Evolutionary conservation across 1,140 invertebrate genomes (phyloP).

Genomic region (Neuroterus valhalla): DNA sequence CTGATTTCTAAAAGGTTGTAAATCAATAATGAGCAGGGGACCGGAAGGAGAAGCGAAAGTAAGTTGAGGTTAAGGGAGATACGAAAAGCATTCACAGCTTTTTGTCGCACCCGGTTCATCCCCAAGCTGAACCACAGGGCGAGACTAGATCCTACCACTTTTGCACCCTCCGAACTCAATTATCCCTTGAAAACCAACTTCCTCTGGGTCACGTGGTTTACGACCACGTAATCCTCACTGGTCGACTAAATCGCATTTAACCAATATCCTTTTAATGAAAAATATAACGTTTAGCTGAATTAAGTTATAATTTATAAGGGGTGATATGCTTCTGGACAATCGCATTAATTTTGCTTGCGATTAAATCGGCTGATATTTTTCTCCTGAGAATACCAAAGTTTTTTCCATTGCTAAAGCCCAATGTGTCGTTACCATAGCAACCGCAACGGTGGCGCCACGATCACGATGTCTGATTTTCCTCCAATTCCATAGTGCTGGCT

Average conservation of each 20-base stretch:
- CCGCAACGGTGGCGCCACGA: no score
- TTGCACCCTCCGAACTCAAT: constrained; percentile 67
- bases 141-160: constrained; percentile 51
- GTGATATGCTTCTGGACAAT: background rate
- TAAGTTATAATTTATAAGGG: constrained; percentile 6
- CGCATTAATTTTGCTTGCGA: background rate
- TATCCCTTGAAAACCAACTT: constrained; percentile 67
- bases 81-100: constrained; percentile 46
- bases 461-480: no score
- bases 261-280: constrained; percentile 14
- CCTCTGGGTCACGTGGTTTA: constrained; percentile 53
- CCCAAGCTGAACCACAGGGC: constrained; percentile 23
- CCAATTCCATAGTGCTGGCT: no score
- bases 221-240: constrained; percentile 59
- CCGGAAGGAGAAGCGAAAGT: constrained; percentile 46
- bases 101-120: constrained; percentile 44
- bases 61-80: constrained; percentile 42
- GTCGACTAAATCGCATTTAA: constrained; percentile 22
- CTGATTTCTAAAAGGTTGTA: constrained; percentile 49
- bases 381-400: no score
- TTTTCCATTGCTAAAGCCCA: no score
- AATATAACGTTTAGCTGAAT: background rate
- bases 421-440: no score
- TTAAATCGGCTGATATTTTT: background rate
- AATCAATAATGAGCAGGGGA: constrained; percentile 58